Conservation (phyloP, 2,888 invertebrate genomes). For the Phania funesta region DNA sequence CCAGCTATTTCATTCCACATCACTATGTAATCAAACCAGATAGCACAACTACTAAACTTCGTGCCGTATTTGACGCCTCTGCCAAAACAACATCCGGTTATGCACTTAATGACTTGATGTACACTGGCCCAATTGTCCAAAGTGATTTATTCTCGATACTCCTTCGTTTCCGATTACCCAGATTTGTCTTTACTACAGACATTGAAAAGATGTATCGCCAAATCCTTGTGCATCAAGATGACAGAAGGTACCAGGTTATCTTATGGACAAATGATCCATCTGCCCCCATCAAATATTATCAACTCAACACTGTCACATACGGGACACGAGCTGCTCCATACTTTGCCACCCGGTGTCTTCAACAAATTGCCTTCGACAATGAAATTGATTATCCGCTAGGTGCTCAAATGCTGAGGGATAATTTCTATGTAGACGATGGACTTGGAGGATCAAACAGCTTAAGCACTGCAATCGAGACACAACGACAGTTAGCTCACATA, state of each 20-base stretch:
- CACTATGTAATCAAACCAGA: no score
- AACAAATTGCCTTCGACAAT: no score
- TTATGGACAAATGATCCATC: not conserved
- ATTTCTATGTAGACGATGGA: not conserved
- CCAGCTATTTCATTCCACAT: no score
- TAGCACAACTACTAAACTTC: not conserved
- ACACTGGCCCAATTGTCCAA: not conserved
- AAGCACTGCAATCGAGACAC: not conserved
- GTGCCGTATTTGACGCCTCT: not conserved
- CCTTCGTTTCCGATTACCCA: not conserved
- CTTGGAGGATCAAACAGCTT: not conserved
- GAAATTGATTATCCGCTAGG: no score
- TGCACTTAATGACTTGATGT: not conserved
- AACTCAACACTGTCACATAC: not conserved
- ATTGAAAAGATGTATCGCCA: not conserved
- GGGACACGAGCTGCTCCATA: no score
- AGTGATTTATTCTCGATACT: not conserved
- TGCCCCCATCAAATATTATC: not conserved
- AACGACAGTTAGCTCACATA: not conserved
- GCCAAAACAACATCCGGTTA: no score
- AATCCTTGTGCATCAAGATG: not conserved
- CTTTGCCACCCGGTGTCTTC: not conserved
- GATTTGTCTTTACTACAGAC: not conserved
- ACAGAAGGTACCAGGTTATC: not conserved
- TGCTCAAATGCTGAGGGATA: not conserved